Evolutionary conservation across 2,113 vertebrate genomes (phyloP), one percentile per base, ranked within the genome.

Genomic region (Callocephalon fimbriatum): DNA sequence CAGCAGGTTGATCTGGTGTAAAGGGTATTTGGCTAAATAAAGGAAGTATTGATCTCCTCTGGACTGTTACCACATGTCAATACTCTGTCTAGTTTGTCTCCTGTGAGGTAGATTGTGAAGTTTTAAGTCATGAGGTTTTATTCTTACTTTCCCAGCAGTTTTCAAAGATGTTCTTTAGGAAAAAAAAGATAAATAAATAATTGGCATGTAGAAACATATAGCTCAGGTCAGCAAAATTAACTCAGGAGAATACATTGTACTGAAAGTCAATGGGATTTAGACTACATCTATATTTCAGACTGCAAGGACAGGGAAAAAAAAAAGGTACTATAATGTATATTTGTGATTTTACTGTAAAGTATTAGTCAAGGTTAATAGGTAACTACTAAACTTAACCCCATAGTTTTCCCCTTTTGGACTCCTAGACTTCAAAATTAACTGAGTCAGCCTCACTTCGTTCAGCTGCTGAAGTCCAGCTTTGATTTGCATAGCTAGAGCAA

Each of bases 211-310:
- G 26, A 81, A 71, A 45, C 37, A 13, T 4, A 35, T 40, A 62
- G 63, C 31, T 88, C 15, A 58, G 63, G 16, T 93, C 80, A 95
- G 76, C 53, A 96, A 91, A 94, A 89, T 10, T 16, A n/a, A 32
- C 63, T 86, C 29, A 32, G 15, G 37, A 89, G 65, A 85, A 71
- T 66, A 59, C 25, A 74, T 63, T 0, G 2, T 26, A 63, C 21
- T 82, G 82, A 79, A 96, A 96, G 81, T 90, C 87, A 92, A 44
- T 65, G 61, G 53, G 44, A 82, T 90, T 92, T 88, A 82, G 44
- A 85, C 47, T 61, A 22, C 44, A 45, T 72, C 38, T 76, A 6
- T 91, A 88, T 85, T 97, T 92, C 56, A 65, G 40, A 68, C 37
- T 88, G 23, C 74, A 90, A 93, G 62, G 44, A 48, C 44, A 68